Base-by-base conservation (phyloP, 2,113 vertebrate species). In the Coracopsis vasa region DNA sequence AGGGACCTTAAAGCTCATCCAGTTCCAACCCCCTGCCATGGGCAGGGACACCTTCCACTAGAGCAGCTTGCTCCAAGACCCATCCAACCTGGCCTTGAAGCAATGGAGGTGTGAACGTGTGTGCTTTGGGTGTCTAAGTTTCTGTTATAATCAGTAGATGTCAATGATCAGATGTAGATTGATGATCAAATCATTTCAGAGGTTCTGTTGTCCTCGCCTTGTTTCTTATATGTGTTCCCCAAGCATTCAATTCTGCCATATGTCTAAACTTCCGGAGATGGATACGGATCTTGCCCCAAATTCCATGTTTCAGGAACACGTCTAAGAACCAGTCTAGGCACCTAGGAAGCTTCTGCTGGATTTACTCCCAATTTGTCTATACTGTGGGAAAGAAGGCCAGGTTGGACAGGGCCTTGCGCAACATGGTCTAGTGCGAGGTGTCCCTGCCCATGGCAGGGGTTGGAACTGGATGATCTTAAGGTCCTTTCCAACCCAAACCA, bases 51-150 rank as follows among this genome's bases (percentile, higher is more conserved):
- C n/a, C 9, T 58, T 58, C 56, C n/a, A 58, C 33, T 58, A n/a
- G 20, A 58, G 33, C 33, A 58, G 56, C 4, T 58, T 58, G 33
- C 56, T 24, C 33, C 56, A 58, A 58, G 56, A 21, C 56, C 33
- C 6, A 4, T 58, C 20, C 33, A n/a, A 35, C 56, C 56, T 24
- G 33, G 21, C 13, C n/a, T 16, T 9, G 13, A 58, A 58, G 56
- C 21, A 9, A 35, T 24, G 13, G 15, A 54, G 16, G 9, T 8
- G 31, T 37, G 39, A 69, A 48, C 0, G 0, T 3, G 11, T 19
- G 37, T 17, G 25, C 15, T 35, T 64, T 25, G 27, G 4, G 48
- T 69, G 35, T 10, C 62, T 6, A 11, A 25, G 65, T 5, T 74
- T 19, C 62, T 72, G 28, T n/a, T 54, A 9, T 7, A 11, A 61